Base-by-base conservation (phyloP, 1,140 invertebrate genomes). In the Lucilia cuprina region DNA sequence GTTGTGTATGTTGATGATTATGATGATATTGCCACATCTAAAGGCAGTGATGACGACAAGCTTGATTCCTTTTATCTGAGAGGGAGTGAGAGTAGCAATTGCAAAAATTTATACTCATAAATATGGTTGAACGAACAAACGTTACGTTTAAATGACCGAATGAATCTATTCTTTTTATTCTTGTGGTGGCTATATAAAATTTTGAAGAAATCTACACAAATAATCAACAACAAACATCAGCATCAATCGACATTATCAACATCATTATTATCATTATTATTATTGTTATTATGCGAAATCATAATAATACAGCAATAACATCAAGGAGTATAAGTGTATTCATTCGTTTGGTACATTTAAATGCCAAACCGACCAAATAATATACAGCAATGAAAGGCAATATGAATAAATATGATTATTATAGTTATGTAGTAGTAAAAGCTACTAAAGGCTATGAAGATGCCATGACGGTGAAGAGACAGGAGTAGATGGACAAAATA, bases 311-410 rank as follows among this genome's bases (percentile, higher is more conserved):
- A 60, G n/a, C 55, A 60, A 17, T n/a, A 60, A 60, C 5, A 60
- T 14, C 14, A 60, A 60, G 7, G 14, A 60, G n/a, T 60, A 60
- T 55, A 55, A 17, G 12, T 55, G 50, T 14, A 17, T 55, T 12
- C 12, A 14, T 17, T 55, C 17, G 17, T 60, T 60, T 14, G 55
- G 55, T 60, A 60, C 55, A 60, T 60, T 60, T 60, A 60, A 60
- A 60, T 60, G 55, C 55, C 55, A 60, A 60, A 60, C n/a, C 55
- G 55, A 60, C 55, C 55, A 60, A 60, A 60, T 60, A 60, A 60
- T 60, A 60, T n/a, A 60, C 41, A 41, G 41, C 41, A 41, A 41
- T 10, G 10, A 41, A 41, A 41, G 41, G 41, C 41, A 5, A 41
- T 2, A 41, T 41, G 41, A 41, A 41, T 41, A 41, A 10, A 41